Conservation (phyloP, 2,888 invertebrate genomes). For the Oscheius sp. region DNA sequence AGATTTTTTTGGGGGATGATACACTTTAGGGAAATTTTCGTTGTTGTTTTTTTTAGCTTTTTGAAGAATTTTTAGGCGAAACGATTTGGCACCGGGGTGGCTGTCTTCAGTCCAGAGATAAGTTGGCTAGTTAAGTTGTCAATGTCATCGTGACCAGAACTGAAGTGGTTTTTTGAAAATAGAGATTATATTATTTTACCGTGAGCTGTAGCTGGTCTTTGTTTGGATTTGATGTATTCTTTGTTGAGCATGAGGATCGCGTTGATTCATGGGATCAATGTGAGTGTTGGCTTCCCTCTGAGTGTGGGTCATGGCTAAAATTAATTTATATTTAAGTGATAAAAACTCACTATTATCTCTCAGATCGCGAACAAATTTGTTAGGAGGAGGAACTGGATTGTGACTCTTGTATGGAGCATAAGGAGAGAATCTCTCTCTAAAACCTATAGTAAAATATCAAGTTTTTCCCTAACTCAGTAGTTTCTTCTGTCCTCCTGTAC, state of each 20-base stretch:
- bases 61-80: conserved; percentile 11
- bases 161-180: conserved; percentile 31
- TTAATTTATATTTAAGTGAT: not conserved
- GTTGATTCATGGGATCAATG: conserved; percentile 54
- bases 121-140: conserved; percentile 65
- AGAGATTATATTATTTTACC: not conserved
- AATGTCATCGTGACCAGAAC: conserved; percentile 58
- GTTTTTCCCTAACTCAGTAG: conserved; percentile 3
- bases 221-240: conserved; percentile 58
- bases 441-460: conserved; percentile 4
- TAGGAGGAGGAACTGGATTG: conserved; percentile 53
- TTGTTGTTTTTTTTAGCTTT: no score
- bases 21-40: no score
- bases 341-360: conserved; percentile 65
- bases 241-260: conserved; percentile 51
- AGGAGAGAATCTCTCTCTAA: conserved; percentile 51
- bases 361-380: conserved; percentile 66
- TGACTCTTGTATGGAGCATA: conserved; percentile 62
- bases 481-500: conserved; percentile 57
- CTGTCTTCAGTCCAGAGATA: conserved; percentile 53
- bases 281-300: conserved; percentile 68
- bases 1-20: no score
- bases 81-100: conserved; percentile 22
- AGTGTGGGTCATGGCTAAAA: conserved; percentile 62
- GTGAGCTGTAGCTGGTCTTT: not conserved